Evolutionary conservation across 2,113 vertebrate genomes (phyloP).

Genomic region (Chionodraco myersi): DNA sequence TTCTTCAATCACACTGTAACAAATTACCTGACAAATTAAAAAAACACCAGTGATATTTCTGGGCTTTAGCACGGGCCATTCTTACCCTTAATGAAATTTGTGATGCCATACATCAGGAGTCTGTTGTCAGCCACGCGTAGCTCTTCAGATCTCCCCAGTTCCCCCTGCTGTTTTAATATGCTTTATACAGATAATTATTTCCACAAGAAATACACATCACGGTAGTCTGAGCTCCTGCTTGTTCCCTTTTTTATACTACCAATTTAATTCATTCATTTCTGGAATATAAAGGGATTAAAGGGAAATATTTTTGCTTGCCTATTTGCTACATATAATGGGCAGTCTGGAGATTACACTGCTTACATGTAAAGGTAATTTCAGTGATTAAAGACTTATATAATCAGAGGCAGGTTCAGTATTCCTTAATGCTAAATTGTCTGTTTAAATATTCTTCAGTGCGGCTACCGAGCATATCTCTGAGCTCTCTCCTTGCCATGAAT

Average conservation of each 20-base stretch:
- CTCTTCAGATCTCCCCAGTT: slow-evolving; percentile 49
- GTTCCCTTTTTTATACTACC: slow-evolving; percentile 24
- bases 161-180: slow-evolving; percentile 74
- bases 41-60: slow-evolving; percentile 75
- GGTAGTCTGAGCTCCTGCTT: background rate
- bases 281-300: slow-evolving; percentile 40
- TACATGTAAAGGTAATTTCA: slow-evolving; percentile 47
- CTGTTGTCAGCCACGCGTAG: slow-evolving; percentile 59
- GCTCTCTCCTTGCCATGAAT: slow-evolving; percentile 37
- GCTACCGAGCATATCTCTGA: slow-evolving; percentile 37
- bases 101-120: slow-evolving; percentile 76
- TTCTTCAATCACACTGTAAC: slow-evolving; percentile 82
- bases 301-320: slow-evolving; percentile 15
- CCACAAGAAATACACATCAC: slow-evolving; percentile 63
- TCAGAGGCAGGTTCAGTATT: slow-evolving; percentile 52
- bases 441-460: slow-evolving; percentile 55
- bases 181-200: slow-evolving; percentile 74
- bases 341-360: slow-evolving; percentile 16
- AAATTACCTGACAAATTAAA: slow-evolving; percentile 84
- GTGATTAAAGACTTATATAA: slow-evolving; percentile 64
- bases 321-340: slow-evolving; percentile 30
- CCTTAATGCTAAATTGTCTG: slow-evolving; percentile 48
- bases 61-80: slow-evolving; percentile 68
- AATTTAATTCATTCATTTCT: slow-evolving; percentile 54
- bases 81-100: slow-evolving; percentile 81